A percentile compares a stretch with the other conserved stretches of the same genome.
Conservation (phyloP, 2,113 vertebrate species). For the Gambusia holbrooki region DNA sequence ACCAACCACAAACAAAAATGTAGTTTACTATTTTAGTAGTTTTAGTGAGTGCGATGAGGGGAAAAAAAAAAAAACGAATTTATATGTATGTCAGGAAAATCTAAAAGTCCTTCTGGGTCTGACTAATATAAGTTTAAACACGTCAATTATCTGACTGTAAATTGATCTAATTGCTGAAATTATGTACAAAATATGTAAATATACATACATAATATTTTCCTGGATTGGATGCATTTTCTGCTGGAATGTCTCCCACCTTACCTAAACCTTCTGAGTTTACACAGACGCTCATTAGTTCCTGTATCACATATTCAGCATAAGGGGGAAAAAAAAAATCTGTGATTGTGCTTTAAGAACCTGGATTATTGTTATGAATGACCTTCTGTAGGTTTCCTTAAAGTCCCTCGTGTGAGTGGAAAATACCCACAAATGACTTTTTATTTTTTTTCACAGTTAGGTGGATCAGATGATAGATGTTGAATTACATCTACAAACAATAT, state of each 20-base stretch:
- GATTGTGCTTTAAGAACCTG: too few relatives aligned
- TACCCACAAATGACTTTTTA: too few relatives aligned
- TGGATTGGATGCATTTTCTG: slow-evolving; percentile 12
- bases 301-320: too few relatives aligned
- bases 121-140: slow-evolving; percentile 2
- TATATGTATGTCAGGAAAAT: slow-evolving; percentile 26
- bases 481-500: too few relatives aligned
- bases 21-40: slow-evolving; percentile 10
- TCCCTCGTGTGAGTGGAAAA: too few relatives aligned
- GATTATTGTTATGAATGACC: too few relatives aligned
- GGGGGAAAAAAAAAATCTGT: too few relatives aligned
- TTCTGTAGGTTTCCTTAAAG: too few relatives aligned
- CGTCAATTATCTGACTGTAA: slow-evolving; percentile 12
- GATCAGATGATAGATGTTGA: too few relatives aligned
- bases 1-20: neutral
- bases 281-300: neutral
- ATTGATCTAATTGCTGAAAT: slow-evolving; percentile 11
- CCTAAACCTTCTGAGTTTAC: neutral
- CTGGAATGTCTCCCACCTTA: neutral
- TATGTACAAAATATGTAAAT: slow-evolving; percentile 65
- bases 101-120: neutral
- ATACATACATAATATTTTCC: slow-evolving; percentile 22
- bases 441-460: too few relatives aligned
- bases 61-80: slow-evolving; percentile 31
- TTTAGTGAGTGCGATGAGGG: slow-evolving; percentile 15